Evolutionary conservation across 1,140 invertebrate genomes (phyloP), one percentile per base, ranked within the genome.

Genomic region (Kradibia gibbosae): DNA sequence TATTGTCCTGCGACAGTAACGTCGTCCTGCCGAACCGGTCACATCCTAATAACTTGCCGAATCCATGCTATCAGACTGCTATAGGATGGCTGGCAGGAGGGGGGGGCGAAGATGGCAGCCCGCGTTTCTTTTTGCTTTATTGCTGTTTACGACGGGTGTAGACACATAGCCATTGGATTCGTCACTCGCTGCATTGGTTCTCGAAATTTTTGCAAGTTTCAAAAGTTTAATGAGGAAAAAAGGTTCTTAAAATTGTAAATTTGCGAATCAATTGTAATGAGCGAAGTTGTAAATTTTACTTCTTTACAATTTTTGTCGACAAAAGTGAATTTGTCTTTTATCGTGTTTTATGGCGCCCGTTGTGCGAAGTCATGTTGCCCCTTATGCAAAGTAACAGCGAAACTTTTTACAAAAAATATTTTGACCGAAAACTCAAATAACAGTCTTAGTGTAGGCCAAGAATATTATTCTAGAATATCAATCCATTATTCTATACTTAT

Each of bases 221-320:
- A 81, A 81, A 81, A 81, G 77, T 81, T 78, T 62, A 82, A 78
- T 53, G 72, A 81, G 71, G 73, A 48, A 78, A 55, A 36, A 62
- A 60, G 53, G 74, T 17, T 62, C 34, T 60, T 50, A 50, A 53
- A 50, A 62, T 77, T 31, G 34, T 20, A 28, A 25, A 28, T 60
- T 45, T 60, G 28, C n/a, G 22, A n/a, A 72, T 62, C 67, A 78
- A 82, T 82, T 72, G 31, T 82, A 55, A 34, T 62, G 13, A 48
- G 7, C 28, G 17, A 10, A 34, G 73, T 39, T 53, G 71, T 77
- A 81, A 73, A 78, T n/a, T 75, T 55, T 36, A 77, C 0, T 78
- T 78, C 31, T 77, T 77, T 72, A 78, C 55, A 34, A 50, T 67
- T 78, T 62, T 78, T 62, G 74, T 50, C 62, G 28, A 34, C 65